Conservation (phyloP, 2,113 vertebrate species). For the Apodemus sylvaticus region DNA sequence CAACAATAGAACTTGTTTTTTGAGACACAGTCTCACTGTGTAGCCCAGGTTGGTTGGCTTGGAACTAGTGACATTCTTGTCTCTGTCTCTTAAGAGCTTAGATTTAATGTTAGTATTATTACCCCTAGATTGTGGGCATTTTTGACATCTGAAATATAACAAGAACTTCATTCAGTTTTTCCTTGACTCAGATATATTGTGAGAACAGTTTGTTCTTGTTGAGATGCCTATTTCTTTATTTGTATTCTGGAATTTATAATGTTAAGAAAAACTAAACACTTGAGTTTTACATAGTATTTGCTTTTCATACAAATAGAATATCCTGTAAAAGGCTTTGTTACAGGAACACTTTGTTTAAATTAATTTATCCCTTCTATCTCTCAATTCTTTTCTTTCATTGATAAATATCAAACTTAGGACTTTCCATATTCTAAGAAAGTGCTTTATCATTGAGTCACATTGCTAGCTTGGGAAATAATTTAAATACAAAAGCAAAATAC, state of each 20-base stretch:
- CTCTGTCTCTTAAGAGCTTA: background rate
- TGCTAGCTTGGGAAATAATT: background rate
- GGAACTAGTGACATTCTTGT: background rate
- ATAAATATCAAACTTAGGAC: background rate
- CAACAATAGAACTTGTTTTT: background rate
- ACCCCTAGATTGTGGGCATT: background rate
- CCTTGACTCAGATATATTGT: background rate
- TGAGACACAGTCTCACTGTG: background rate
- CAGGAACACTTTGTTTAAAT: background rate
- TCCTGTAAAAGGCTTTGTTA: background rate
- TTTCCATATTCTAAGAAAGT: background rate
- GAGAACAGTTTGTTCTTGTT: background rate
- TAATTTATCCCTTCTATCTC: background rate
- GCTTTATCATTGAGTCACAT: background rate
- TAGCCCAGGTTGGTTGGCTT: background rate
- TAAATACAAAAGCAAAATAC: background rate
- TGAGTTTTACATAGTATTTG: background rate
- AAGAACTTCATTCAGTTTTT: constrained; percentile 30
- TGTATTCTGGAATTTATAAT: constrained; percentile 31
- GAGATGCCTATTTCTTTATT: background rate
- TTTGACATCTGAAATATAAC: background rate
- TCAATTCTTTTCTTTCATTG: background rate
- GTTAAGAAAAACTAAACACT: background rate
- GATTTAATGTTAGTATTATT: background rate
- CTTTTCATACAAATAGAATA: background rate